Base-by-base conservation (phyloP, 2,888 invertebrate species). In the Parochlus steinenii region DNA sequence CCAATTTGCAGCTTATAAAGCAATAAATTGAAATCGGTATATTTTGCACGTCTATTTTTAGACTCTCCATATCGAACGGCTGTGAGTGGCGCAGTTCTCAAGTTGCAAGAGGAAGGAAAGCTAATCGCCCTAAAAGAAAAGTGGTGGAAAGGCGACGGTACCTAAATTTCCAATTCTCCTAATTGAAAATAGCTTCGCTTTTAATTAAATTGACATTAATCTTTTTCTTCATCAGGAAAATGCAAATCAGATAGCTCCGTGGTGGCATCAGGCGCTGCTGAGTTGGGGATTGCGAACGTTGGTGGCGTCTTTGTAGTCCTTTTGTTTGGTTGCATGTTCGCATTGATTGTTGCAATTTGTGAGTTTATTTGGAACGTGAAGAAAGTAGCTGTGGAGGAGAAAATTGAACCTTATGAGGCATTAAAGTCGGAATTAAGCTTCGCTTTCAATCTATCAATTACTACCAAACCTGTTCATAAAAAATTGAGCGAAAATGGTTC, bases 301-400 rank as follows among this genome's bases (percentile, higher is more conserved):
- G 89, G 89, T 44, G 90, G 92, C 44, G 85, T 90, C 29, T 92
- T 90, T 54, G 67, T 90, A 16, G 85, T 92, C 4, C 63, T 92
- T 5, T 70, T 75, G 2, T 59, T 67, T 7, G 90, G 90, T 0
- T 72, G 81, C 29, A 48, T 66, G 2, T 53, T 78, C 11, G 79
- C 86, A 1, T 61, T 80, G 25, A 40, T 77, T 3, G 70, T 90
- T 12, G 83, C 86, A 5, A 54, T 86, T 7, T 62, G 75, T 14
- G 90, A 95, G 53, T 89, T 92, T 51, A 57, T 86, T 12, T 74
- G 86, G 71, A 82, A 87, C 52, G 74, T 85, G 2, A 69, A 77
- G 44, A 68, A 79, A 49, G 72, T 82, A 31, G 72, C 81, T 17
- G 73, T 77, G 2, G 71, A 74, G 39, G 78, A 82, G 54, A 77